Evolutionary conservation across 2,113 vertebrate genomes (phyloP).

Genomic region (Ciconia maguari): DNA sequence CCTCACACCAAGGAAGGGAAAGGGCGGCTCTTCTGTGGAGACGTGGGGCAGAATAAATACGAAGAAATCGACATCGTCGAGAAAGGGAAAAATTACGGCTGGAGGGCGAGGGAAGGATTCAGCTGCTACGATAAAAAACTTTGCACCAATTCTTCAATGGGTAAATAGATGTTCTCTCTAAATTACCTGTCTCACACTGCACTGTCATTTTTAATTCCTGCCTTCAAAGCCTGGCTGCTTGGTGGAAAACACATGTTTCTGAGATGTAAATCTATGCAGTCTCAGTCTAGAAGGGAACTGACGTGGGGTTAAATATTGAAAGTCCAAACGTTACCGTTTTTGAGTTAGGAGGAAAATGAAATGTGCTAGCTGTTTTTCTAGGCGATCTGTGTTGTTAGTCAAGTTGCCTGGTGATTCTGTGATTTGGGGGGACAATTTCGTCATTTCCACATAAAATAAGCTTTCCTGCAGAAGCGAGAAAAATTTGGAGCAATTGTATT

Average conservation of each 20-base stretch:
- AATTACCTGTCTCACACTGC: not conserved
- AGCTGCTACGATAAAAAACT: slow-evolving; percentile 96
- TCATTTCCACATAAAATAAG: not conserved
- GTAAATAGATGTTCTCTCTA: slow-evolving; percentile 66
- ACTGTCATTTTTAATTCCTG: not conserved
- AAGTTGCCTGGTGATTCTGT: not conserved
- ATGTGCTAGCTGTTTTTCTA: not conserved
- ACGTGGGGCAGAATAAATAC: slow-evolving; percentile 95
- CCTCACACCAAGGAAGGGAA: slow-evolving; percentile 81
- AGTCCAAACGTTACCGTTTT: not conserved
- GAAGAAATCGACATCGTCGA: slow-evolving; percentile 93
- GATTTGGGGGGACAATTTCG: not conserved
- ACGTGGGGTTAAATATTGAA: not conserved
- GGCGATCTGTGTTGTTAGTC: not conserved
- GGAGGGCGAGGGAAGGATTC: slow-evolving; percentile 94
- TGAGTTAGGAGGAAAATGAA: not conserved
- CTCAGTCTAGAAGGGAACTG: not conserved
- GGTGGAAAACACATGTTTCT: not conserved
- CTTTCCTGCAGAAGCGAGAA: not conserved
- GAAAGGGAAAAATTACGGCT: slow-evolving; percentile 92
- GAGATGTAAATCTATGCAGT: not conserved
- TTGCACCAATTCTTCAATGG: slow-evolving; percentile 88
- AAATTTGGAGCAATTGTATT: not conserved
- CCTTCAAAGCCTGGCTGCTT: not conserved
- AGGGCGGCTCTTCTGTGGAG: slow-evolving; percentile 93